These are phyloP conservation scores for Lottia gigantea DNA, from an alignment of 2,888 invertebrate genomes.

Conservation along the genomic window DNA sequence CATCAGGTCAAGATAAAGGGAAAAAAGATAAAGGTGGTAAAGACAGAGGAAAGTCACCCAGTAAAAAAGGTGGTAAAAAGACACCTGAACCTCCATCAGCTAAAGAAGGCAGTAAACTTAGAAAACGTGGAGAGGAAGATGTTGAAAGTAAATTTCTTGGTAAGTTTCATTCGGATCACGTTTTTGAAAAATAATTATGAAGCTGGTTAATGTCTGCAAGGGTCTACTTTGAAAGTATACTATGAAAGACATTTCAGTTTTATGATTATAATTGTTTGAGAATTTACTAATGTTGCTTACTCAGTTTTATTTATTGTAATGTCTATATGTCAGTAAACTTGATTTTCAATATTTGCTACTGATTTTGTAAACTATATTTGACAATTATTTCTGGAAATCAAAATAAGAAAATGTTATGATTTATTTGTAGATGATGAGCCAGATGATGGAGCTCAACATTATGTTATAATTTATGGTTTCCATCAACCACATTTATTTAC, in stretches of 20 bases:
- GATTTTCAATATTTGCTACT: no score
- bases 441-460: constrained; percentile 66
- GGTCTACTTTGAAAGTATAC: no score
- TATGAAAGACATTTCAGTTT: no score
- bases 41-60: constrained; percentile 59
- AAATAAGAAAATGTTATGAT: not conserved
- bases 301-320: no score
- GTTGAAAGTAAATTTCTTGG: constrained; percentile 65
- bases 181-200: no score
- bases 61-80: constrained; percentile 65
- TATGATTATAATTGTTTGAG: no score
- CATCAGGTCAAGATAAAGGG: constrained; percentile 40
- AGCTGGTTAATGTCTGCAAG: no score
- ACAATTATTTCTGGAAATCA: no score
- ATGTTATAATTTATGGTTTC: constrained; percentile 64
- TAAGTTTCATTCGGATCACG: constrained; percentile 32
- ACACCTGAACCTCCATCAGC: constrained; percentile 64
- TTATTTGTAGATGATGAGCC: constrained; percentile 66
- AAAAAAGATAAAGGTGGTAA: constrained; percentile 45
- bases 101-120: constrained; percentile 65
- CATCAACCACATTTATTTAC: constrained; percentile 57
- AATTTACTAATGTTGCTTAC: no score
- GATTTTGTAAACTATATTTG: no score
- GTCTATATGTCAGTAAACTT: no score
- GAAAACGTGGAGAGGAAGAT: constrained; percentile 67